A percentile compares a stretch with the other conserved stretches of the same genome.
Evolutionary conservation across 2,888 invertebrate species (phyloP).

Genomic region (Tribolium freemani): DNA sequence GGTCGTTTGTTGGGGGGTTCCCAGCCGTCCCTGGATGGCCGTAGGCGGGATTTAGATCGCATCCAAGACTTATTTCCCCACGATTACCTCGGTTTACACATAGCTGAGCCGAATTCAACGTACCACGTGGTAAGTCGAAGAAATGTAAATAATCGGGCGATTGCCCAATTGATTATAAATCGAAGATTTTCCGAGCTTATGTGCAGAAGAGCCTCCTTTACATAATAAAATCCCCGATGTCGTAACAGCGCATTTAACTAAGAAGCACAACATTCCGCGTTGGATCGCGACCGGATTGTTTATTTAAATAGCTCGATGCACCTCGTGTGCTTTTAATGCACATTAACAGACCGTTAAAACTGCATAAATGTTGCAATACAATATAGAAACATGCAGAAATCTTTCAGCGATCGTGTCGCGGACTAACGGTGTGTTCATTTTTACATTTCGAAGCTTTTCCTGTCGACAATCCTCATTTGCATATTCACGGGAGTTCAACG

Average conservation of each 20-base stretch:
- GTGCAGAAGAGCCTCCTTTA: slow-evolving; percentile 1
- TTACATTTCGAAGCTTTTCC: neutral
- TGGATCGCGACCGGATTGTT: slow-evolving; percentile 19
- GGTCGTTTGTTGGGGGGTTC: slow-evolving; percentile 76
- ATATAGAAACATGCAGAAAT: slow-evolving; percentile 36
- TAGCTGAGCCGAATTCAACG: slow-evolving; percentile 73
- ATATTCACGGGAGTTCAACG: slow-evolving; percentile 16
- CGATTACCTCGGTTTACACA: slow-evolving; percentile 84
- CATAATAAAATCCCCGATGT: slow-evolving; percentile 20
- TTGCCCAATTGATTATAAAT: neutral
- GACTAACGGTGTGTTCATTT: slow-evolving; percentile 22
- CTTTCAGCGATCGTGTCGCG: slow-evolving; percentile 34
- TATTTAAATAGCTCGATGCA: slow-evolving; percentile 25
- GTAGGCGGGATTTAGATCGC: slow-evolving; percentile 80
- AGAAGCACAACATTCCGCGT: slow-evolving; percentile 20
- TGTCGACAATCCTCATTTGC: neutral
- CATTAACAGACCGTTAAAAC: slow-evolving; percentile 38
- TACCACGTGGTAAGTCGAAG: slow-evolving; percentile 69
- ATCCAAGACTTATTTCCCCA: slow-evolving; percentile 89
- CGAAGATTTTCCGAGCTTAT: too few relatives aligned
- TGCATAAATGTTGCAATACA: slow-evolving; percentile 31
- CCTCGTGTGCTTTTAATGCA: too few relatives aligned
- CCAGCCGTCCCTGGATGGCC: slow-evolving; percentile 70
- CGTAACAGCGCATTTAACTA: neutral
- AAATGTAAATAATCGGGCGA: slow-evolving; percentile 19